phyloP scores from a whole-genome alignment of 2,888 invertebrate genomes.

The Andrena praecox region DNA sequence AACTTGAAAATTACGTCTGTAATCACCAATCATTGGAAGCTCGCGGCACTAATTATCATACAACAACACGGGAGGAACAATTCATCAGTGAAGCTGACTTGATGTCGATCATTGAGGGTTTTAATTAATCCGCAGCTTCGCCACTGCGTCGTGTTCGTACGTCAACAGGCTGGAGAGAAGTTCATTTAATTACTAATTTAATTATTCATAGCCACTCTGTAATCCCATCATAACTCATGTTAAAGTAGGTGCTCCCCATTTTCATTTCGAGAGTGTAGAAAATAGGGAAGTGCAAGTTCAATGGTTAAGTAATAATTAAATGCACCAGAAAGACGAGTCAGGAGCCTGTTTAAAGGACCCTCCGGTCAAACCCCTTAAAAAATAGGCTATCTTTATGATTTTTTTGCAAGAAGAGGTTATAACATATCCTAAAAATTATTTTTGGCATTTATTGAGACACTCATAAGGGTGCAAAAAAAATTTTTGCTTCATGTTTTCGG shows the following conservation, averaged over 20 bases:
- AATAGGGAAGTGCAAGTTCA: neutral
- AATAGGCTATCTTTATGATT: no score
- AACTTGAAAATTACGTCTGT: neutral
- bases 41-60: no score
- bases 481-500: no score
- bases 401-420: no score
- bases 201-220: neutral
- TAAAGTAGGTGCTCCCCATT: neutral
- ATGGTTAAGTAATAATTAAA: no score
- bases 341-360: no score
- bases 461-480: no score
- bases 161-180: neutral
- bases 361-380: no score
- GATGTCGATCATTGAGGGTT: neutral
- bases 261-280: neutral
- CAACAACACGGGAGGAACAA: neutral
- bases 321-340: no score
- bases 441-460: no score
- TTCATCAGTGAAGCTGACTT: neutral
- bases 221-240: neutral
- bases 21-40: no score
- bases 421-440: no score
- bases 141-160: neutral
- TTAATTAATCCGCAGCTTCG: neutral
- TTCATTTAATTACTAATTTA: conserved; percentile 2